These are phyloP conservation scores for Palaemon carinicauda DNA, from an alignment of 1,140 invertebrate genomes.

Conservation along the genomic window DNA sequence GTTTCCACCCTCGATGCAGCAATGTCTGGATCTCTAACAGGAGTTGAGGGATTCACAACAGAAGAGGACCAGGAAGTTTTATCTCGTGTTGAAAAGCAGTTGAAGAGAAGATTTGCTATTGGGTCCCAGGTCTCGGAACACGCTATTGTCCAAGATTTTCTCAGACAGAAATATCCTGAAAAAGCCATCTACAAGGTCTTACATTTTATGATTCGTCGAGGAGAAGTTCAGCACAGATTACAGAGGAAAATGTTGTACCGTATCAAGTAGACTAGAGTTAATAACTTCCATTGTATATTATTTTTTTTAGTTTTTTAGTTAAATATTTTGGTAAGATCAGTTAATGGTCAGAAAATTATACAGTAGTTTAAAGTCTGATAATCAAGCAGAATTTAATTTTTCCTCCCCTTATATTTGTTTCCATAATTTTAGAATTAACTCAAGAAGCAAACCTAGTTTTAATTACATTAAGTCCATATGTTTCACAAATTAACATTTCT, in stretches of 20 bases:
- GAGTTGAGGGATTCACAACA: slow-evolving; percentile 96
- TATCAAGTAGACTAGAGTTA: slow-evolving; percentile 71
- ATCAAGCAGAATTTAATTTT: background rate
- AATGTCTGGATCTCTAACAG: slow-evolving; percentile 87
- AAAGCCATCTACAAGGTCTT: slow-evolving; percentile 88
- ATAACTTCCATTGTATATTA: background rate
- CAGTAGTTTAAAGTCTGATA: no score
- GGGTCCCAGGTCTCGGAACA: slow-evolving; percentile 96
- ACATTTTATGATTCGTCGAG: slow-evolving; percentile 90
- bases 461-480: no score
- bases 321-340: background rate
- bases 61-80: slow-evolving; percentile 93
- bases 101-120: slow-evolving; percentile 94
- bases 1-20: slow-evolving; percentile 98
- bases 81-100: slow-evolving; percentile 89
- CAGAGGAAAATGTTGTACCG: slow-evolving; percentile 97
- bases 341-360: background rate
- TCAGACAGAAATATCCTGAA: slow-evolving; percentile 92
- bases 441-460: no score
- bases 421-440: no score
- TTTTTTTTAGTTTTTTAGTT: background rate
- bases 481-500: no score
- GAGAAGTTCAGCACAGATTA: slow-evolving; percentile 93
- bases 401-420: background rate
- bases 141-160: slow-evolving; percentile 93